Evolutionary conservation across 2,113 vertebrate genomes (phyloP).

Genomic region (Gorsachius goisagi): DNA sequence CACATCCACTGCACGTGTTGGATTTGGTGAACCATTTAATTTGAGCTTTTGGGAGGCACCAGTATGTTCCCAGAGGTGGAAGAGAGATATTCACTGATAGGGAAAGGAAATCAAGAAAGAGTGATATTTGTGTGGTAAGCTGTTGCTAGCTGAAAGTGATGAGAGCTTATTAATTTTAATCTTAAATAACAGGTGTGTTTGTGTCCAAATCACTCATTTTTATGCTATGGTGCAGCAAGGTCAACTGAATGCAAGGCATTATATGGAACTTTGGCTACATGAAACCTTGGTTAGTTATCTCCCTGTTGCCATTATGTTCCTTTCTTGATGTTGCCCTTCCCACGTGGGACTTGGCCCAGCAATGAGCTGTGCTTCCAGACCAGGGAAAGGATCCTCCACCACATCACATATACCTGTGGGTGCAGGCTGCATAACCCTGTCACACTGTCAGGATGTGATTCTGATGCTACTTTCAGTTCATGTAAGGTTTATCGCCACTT

Average conservation of each 20-base stretch:
- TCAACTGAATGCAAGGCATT: not conserved
- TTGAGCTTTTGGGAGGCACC: not conserved
- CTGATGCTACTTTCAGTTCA: not conserved
- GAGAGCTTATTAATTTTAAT: not conserved
- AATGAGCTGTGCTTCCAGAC: not conserved
- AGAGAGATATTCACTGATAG: not conserved
- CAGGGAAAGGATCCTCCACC: not conserved
- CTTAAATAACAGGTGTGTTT: not conserved
- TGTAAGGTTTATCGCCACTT: not conserved
- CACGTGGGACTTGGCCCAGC: not conserved
- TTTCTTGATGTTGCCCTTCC: not conserved
- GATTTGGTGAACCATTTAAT: not conserved
- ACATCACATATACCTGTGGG: not conserved
- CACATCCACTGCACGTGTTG: not conserved
- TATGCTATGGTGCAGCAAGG: not conserved
- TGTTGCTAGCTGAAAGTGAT: not conserved
- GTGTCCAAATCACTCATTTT: not conserved
- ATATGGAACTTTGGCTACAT: not conserved
- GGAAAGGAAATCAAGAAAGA: not conserved
- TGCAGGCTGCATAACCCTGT: not conserved
- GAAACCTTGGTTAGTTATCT: not conserved
- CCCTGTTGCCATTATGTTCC: not conserved
- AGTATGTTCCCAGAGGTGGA: not conserved
- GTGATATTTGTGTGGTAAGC: not conserved
- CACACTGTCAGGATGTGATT: not conserved